phyloP scores from a whole-genome alignment of 2,113 vertebrate species.

The Myiopsitta monachus region DNA sequence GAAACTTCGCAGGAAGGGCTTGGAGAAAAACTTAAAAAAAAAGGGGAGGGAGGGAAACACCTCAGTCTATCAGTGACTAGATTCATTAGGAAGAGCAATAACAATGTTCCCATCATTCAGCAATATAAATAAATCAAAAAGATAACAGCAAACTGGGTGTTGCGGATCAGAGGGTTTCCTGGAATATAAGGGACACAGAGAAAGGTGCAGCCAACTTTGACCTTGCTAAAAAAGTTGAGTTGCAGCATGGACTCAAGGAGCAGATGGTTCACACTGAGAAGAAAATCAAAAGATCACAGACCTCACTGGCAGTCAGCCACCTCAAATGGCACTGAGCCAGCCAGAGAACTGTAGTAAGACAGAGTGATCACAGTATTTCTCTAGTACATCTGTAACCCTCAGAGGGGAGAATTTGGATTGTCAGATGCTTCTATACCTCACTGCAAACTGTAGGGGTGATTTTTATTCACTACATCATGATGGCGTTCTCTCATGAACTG shows the following conservation, averaged over 20 bases:
- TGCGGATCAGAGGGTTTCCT: background rate
- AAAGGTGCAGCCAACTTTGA: background rate
- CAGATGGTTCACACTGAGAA: constrained; percentile 22
- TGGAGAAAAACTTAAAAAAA: background rate
- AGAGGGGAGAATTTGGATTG: background rate
- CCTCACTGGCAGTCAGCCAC: constrained; percentile 1
- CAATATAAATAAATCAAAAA: background rate
- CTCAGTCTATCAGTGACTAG: background rate
- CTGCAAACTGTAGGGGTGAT: background rate
- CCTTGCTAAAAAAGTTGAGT: background rate
- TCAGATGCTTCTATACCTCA: background rate
- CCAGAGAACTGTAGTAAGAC: background rate
- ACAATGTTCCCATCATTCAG: background rate
- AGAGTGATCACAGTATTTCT: background rate
- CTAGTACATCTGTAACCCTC: background rate
- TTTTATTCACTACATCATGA: background rate
- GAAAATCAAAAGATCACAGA: constrained; percentile 38
- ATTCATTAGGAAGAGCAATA: background rate
- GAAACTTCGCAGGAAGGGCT: background rate
- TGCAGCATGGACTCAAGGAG: background rate
- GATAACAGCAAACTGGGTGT: background rate
- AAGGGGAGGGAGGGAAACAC: background rate
- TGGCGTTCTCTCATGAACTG: background rate
- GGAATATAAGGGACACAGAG: background rate
- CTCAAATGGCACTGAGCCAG: background rate